Percentiles rank a stretch among this genome's conserved stretches.
Evolutionary conservation across 2,797 vertebrate species (phyloP).

Genomic region (Myotis findleyi): DNA sequence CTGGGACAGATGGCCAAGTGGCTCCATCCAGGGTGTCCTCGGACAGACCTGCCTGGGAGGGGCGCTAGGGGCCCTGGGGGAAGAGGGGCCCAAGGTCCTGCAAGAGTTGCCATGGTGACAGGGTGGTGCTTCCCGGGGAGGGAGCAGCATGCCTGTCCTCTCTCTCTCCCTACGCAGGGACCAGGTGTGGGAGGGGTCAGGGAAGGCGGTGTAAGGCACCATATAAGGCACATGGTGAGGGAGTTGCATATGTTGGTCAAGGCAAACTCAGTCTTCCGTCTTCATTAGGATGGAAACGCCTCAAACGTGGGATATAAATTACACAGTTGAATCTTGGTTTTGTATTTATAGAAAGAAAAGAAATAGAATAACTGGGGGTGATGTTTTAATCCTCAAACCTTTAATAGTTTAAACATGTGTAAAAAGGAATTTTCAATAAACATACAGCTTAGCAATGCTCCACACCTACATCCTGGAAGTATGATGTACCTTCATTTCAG

Average conservation of each 20-base stretch:
- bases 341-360: background rate
- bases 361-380: background rate
- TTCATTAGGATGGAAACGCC: background rate
- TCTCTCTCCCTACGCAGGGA: no score
- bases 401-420: background rate
- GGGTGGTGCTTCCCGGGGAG: background rate
- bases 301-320: background rate
- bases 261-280: background rate
- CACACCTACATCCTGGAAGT: background rate
- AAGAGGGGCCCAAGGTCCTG: background rate
- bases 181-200: background rate
- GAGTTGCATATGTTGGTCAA: rapidly evolving
- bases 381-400: background rate
- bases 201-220: background rate
- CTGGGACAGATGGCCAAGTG: rapidly evolving
- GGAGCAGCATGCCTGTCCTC: rapidly evolving
- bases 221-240: background rate
- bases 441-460: background rate
- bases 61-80: background rate
- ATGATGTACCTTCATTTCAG: background rate
- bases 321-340: background rate
- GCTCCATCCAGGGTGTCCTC: background rate
- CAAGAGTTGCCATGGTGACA: background rate
- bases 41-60: background rate
- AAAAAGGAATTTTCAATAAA: background rate